Base-by-base conservation (phyloP, 2,888 invertebrate genomes). In the Leptinotarsa tumamoca region DNA sequence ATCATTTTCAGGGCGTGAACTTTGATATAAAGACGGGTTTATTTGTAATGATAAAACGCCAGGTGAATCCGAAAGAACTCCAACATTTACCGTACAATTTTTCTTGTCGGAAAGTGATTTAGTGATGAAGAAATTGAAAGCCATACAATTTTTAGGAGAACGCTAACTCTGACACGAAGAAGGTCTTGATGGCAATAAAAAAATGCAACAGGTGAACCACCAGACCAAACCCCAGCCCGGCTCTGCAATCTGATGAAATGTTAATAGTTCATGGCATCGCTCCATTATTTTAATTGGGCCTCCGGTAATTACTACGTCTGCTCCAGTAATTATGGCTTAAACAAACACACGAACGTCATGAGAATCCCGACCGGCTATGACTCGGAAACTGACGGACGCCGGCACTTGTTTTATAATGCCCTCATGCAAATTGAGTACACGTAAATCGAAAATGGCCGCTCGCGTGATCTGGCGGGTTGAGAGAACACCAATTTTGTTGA, bases 211-310 rank as follows among this genome's bases (percentile, higher is more conserved):
- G 43, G 43, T 43, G 43, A 43, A 43, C 10, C 43, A 43, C 43
- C 43, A 43, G 43, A 43, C 10, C 5, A 17, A 17, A 63, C 13
- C 15, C 56, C 54, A 68, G 61, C 21, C 77, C 72, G 74, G 17
- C 69, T 43, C 74, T 67, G 71, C 43, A 15, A 52, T 69, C 68
- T 82, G 85, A 85, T 87, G 86, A 89, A 88, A 88, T 86, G 88
- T 86, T 89, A 89, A 89, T 89, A 87, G 88, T 87, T 89, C 86
- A 80, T 89, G 89, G 88, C 89, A 87, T 85, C 86, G 85, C 82
- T 84, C 88, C 88, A 89, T 89, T 89, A 89, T 89, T 88, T 89
- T 89, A 89, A 89, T 89, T 89, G 88, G 87, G 84, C 83, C 85
- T 81, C 80, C 80, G 84, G 85, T 89, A 88, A 88, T 89, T 88